Base-by-base conservation (phyloP, 1,140 invertebrate genomes). In the Diorhabda carinulata region DNA sequence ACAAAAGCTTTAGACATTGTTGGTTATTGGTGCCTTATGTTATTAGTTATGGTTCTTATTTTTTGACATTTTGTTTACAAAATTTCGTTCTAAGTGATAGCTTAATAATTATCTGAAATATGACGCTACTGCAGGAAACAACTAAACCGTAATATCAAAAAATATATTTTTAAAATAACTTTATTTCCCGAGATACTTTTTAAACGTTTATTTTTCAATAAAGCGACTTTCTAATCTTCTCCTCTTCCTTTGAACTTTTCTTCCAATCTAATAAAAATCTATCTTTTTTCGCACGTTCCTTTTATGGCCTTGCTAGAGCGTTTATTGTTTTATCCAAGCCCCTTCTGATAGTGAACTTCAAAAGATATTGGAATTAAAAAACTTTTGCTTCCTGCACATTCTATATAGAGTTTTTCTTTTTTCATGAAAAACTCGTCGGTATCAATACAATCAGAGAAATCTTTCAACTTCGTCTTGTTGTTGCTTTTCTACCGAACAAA, bases 301-400 rank as follows among this genome's bases (percentile, higher is more conserved):
- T 52, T 52, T n/a, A 52, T 52, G n/a, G 47, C 4, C 47, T 6
- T 52, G 47, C 6, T 52, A 6, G 6, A n/a, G 47, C 47, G 47
- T 52, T 52, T 52, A 52, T 52, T 52, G 47, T 52, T 52, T 52
- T 52, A 52, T 52, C 47, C n/a, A n/a, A 52, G 47, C 47, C 47
- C n/a, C 47, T 52, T 52, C 47, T 52, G 47, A 52, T 52, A 52
- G 47, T 52, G 47, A 52, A 52, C 47, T 52, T 52, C 47, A 52
- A 52, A 52, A 52, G 47, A 52, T 52, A 52, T 52, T 52, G 47
- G 47, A 52, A 52, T 52, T 52, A 52, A 52, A 52, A 52, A 52
- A 52, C 6, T 52, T 52, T 52, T 52, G 47, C 47, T 52, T 6
- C 47, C n/a, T 52, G 47, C 47, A 52, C 47, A 52, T 52, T n/a